Evolutionary conservation across 2,113 vertebrate species (phyloP).

Genomic region (Climacteris rufus): DNA sequence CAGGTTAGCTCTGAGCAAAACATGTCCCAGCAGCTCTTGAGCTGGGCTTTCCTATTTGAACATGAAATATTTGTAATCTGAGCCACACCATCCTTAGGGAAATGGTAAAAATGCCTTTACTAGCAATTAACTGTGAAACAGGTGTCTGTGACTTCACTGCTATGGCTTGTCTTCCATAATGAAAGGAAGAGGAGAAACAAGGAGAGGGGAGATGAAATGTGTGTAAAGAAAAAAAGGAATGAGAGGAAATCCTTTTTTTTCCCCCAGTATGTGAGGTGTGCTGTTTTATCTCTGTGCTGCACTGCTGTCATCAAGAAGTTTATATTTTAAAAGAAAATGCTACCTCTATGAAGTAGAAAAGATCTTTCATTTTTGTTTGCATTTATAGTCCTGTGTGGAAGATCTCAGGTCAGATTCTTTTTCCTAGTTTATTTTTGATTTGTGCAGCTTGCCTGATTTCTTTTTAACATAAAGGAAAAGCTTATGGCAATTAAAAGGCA

Average conservation of each 20-base stretch:
- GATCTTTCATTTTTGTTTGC: not conserved
- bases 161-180: not conserved
- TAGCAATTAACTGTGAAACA: slow-evolving; percentile 27
- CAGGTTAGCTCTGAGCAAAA: not conserved
- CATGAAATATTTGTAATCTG: not conserved
- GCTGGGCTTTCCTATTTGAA: not conserved
- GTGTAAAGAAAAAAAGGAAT: not conserved
- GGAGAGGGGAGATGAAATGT: not conserved
- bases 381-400: not conserved
- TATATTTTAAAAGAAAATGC: not conserved
- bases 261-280: not conserved
- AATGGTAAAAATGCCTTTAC: not conserved
- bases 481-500: not conserved
- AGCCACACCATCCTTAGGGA: not conserved
- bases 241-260: not conserved
- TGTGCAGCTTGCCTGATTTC: not conserved
- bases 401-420: not conserved
- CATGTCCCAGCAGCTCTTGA: not conserved
- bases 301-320: not conserved
- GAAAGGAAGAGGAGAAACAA: not conserved
- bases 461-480: not conserved
- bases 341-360: not conserved
- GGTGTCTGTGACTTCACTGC: not conserved
- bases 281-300: not conserved
- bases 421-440: not conserved